Conservation (phyloP, 2,113 vertebrate species). For the Empidonax traillii region DNA sequence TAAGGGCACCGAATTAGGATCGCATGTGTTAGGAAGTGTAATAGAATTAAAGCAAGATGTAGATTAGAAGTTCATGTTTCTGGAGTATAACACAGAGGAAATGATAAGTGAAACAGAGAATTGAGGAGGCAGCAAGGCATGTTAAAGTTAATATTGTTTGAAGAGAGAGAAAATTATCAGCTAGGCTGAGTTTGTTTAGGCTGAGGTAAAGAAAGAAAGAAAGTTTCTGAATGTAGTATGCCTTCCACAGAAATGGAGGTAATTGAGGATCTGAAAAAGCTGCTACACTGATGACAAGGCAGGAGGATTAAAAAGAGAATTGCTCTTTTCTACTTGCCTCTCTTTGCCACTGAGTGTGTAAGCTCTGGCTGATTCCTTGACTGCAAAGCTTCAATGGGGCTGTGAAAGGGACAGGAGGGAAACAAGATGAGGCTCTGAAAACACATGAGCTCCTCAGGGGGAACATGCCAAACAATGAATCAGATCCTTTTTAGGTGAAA, state of each 20-base stretch:
- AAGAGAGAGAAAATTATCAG: neutral
- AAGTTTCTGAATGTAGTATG: neutral
- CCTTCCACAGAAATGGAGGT: neutral
- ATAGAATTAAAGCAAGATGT: conserved; percentile 14
- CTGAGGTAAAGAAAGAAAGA: neutral
- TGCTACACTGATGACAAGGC: neutral
- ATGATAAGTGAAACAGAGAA: neutral
- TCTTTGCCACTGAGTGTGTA: neutral
- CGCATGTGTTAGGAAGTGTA: conserved; percentile 15
- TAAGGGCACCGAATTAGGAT: conserved; percentile 31
- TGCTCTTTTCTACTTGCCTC: neutral
- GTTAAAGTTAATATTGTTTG: neutral
- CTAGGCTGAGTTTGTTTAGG: neutral
- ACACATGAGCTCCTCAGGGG: neutral
- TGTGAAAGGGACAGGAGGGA: neutral
- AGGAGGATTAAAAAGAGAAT: neutral
- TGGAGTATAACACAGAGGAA: neutral
- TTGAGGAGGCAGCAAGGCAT: neutral
- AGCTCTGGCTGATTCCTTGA: neutral
- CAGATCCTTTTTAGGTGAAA: neutral
- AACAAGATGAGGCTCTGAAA: neutral
- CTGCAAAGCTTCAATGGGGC: neutral
- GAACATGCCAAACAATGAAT: neutral
- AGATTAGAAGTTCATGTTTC: neutral
- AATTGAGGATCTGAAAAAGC: neutral